These are phyloP conservation scores for Cryptops parisi DNA, from an alignment of 2,888 invertebrate genomes.

Conservation along the genomic window DNA sequence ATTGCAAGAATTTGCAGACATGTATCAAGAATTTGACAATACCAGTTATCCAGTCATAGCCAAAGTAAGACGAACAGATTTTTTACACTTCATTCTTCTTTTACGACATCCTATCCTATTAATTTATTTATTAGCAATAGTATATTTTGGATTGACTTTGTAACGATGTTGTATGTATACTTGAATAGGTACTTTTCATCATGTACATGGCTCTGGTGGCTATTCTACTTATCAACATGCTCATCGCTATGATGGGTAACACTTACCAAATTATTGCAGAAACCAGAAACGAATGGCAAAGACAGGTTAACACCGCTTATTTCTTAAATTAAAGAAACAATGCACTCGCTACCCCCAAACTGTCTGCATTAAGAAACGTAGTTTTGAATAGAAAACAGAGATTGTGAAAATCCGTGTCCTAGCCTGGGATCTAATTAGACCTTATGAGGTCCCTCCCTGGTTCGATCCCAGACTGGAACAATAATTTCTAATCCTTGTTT, in stretches of 20 bases:
- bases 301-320: constrained; percentile 44
- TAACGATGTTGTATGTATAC: neutral
- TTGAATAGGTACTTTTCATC: constrained; percentile 54
- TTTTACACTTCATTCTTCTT: neutral
- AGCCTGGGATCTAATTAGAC: too few species aligned
- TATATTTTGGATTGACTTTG: too few species aligned
- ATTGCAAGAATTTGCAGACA: constrained; percentile 88
- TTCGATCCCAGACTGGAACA: too few species aligned
- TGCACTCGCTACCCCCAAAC: too few species aligned
- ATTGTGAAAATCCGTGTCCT: too few species aligned
- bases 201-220: constrained; percentile 95
- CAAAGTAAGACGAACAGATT: constrained; percentile 46
- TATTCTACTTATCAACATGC: constrained; percentile 87
- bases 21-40: constrained; percentile 76
- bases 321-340: too few species aligned
- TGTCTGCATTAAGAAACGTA: too few species aligned
- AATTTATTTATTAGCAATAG: too few species aligned
- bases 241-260: constrained; percentile 99
- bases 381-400: too few species aligned
- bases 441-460: too few species aligned
- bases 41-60: constrained; percentile 79
- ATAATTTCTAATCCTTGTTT: too few species aligned
- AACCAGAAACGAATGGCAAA: constrained; percentile 94
- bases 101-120: neutral
- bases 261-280: constrained; percentile 97